Evolutionary conservation across 2,888 invertebrate species (phyloP).

Genomic region (Drosophila buzzatii): DNA sequence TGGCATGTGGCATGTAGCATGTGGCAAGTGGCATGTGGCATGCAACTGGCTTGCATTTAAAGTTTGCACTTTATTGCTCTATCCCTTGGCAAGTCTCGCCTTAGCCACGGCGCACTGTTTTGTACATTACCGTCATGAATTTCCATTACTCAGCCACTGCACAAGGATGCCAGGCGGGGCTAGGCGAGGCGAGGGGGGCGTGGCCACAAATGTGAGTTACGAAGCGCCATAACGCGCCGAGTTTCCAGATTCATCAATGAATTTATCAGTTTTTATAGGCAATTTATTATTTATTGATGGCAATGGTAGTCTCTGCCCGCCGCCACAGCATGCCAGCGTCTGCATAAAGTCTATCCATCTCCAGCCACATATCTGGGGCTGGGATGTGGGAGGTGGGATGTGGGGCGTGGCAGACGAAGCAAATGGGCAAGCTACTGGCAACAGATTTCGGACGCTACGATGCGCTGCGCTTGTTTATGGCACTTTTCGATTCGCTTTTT

Average conservation of each 20-base stretch:
- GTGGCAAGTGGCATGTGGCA: conserved; percentile 28
- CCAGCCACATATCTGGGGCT: conserved; percentile 14
- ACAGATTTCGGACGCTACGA: conserved; percentile 49
- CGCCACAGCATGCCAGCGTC: conserved; percentile 17
- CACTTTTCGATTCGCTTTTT: conserved; percentile 22
- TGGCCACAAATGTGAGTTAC: conserved; percentile 46
- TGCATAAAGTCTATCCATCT: conserved; percentile 44
- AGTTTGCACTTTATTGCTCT: conserved; percentile 19
- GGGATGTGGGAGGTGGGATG: background rate
- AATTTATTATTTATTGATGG: conserved; percentile 79
- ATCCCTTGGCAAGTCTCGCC: background rate
- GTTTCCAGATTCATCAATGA: conserved; percentile 70
- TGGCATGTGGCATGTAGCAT: conserved; percentile 10
- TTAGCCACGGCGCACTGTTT: conserved; percentile 1
- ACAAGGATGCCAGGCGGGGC: background rate
- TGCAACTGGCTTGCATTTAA: conserved; percentile 45
- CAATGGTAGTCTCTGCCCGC: conserved; percentile 13
- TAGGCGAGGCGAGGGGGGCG: background rate
- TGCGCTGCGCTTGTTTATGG: conserved; percentile 10
- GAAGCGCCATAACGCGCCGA: conserved; percentile 35
- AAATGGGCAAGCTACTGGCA: conserved; percentile 50
- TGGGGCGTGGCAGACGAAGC: background rate
- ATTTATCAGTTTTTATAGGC: conserved; percentile 80
- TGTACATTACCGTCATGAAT: conserved; percentile 58
- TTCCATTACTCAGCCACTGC: conserved; percentile 67